Evolutionary conservation across 1,140 invertebrate genomes (phyloP).

Genomic region (Brachionus paranguensis): DNA sequence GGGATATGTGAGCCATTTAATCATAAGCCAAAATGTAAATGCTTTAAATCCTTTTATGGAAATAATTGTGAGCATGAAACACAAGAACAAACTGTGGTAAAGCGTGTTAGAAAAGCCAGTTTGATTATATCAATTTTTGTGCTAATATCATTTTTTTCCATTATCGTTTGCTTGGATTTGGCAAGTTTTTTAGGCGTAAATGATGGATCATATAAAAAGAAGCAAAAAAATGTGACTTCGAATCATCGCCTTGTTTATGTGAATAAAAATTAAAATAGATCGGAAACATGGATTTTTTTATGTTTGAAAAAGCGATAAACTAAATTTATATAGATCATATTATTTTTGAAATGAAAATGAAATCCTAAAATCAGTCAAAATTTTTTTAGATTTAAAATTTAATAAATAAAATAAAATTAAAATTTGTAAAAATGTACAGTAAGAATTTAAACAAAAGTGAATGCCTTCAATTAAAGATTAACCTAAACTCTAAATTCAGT

Average conservation of each 20-base stretch:
- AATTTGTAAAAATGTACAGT: too few relatives aligned
- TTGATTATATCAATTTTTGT: background rate
- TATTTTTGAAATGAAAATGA: too few relatives aligned
- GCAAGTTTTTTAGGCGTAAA: background rate
- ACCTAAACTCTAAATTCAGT: too few relatives aligned
- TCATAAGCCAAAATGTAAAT: background rate
- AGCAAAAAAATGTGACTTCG: background rate
- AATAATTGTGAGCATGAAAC: background rate
- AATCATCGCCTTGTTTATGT: background rate
- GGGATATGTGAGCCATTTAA: background rate
- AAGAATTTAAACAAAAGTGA: too few relatives aligned
- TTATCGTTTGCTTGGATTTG: background rate
- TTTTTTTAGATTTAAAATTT: too few relatives aligned
- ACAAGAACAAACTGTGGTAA: background rate
- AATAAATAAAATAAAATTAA: too few relatives aligned
- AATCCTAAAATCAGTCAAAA: too few relatives aligned
- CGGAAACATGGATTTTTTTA: too few relatives aligned
- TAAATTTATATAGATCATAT: too few relatives aligned
- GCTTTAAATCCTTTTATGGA: background rate
- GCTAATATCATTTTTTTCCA: background rate
- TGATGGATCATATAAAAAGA: background rate
- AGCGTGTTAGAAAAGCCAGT: background rate
- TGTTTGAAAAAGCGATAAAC: too few relatives aligned
- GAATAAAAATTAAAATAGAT: background rate
- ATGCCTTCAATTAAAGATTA: too few relatives aligned